These are phyloP conservation scores for Corydoras maculifer DNA, from an alignment of 2,113 vertebrate genomes.

Conservation along the genomic window DNA sequence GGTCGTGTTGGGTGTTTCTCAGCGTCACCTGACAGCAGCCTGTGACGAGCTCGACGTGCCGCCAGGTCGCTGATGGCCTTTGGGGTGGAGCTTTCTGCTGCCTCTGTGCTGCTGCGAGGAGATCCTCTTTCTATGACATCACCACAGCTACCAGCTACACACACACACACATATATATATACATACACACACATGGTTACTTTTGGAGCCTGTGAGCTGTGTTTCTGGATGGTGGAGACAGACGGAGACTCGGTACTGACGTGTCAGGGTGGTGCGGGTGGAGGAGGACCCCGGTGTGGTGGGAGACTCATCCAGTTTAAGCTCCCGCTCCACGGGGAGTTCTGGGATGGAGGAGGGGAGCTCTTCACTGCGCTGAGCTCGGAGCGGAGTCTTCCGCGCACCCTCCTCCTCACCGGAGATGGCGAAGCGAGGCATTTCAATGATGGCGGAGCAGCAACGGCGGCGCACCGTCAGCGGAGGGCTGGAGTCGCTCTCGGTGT, in stretches of 20 bases:
- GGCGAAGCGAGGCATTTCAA: conserved; percentile 84
- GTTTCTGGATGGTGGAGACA: neutral
- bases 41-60: conserved; percentile 84
- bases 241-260: conserved; percentile 45
- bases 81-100: conserved; percentile 71
- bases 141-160: conserved; percentile 71
- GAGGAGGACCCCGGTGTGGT: conserved; percentile 58
- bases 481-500: conserved; percentile 96
- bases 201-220: no score
- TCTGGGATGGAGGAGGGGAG: conserved; percentile 71
- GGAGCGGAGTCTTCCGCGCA: conserved; percentile 52
- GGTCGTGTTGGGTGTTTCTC: conserved; percentile 83
- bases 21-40: conserved; percentile 86
- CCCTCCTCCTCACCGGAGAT: conserved; percentile 80
- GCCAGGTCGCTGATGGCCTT: conserved; percentile 94
- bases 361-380: conserved; percentile 67
- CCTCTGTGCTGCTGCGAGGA: conserved; percentile 55
- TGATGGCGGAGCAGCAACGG: conserved; percentile 82
- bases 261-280: conserved; percentile 61
- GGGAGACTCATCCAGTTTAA: conserved; percentile 71
- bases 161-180: conserved; percentile 29
- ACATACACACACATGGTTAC: no score
- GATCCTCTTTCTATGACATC: conserved; percentile 64
- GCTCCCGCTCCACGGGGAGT: conserved; percentile 73
- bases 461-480: conserved; percentile 84